Conservation (phyloP, 2,797 vertebrate genomes). For the Hipposideros larvatus region DNA sequence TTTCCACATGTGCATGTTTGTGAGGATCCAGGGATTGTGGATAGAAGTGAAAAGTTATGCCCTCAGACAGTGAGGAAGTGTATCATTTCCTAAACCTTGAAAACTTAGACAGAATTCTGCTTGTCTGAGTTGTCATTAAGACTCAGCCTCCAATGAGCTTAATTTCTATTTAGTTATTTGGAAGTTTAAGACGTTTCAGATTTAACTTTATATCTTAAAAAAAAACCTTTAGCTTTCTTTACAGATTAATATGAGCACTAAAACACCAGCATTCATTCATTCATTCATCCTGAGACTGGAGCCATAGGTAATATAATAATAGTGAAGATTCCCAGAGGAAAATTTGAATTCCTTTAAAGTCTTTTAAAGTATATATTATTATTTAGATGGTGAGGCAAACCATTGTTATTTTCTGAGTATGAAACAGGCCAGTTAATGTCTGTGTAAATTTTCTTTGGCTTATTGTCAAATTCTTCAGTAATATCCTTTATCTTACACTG, state of each 20-base stretch:
- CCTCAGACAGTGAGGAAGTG: not conserved
- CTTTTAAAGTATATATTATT: constrained; percentile 39
- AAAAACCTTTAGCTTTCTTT: constrained; percentile 44
- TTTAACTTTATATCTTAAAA: not conserved
- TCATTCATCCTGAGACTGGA: constrained; percentile 27
- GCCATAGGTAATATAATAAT: not conserved
- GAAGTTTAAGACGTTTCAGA: constrained; percentile 48
- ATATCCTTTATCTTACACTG: not conserved
- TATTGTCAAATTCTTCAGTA: constrained; percentile 14
- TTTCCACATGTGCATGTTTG: not conserved
- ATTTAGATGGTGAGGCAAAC: constrained; percentile 54
- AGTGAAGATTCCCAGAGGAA: constrained; percentile 37
- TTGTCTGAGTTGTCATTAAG: not conserved
- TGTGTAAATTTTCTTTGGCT: constrained; percentile 58
- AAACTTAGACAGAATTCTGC: constrained; percentile 29
- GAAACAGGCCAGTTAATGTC: constrained; percentile 46
- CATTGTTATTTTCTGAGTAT: constrained; percentile 58
- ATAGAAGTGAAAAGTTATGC: not conserved
- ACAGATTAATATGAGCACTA: not conserved
- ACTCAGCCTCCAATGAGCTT: not conserved
- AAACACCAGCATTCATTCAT: not conserved
- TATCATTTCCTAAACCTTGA: constrained; percentile 16
- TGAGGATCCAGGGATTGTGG: not conserved
- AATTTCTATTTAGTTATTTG: constrained; percentile 52
- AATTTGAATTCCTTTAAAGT: constrained; percentile 40